Percentiles rank a stretch among this genome's conserved stretches.
Conservation (phyloP, 2,113 vertebrate genomes). For the Toxotes jaculatrix region DNA sequence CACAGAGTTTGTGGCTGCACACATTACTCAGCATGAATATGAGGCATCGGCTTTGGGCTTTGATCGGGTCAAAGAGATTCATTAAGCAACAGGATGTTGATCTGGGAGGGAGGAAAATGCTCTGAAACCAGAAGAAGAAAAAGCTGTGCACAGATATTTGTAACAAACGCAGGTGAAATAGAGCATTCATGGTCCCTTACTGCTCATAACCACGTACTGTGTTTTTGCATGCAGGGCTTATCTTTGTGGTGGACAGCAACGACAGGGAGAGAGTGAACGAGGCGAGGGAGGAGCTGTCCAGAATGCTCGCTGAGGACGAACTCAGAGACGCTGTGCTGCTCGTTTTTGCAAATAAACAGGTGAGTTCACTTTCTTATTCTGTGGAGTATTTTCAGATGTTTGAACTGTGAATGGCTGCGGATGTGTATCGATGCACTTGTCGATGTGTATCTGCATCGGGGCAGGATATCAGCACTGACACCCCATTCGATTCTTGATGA, state of each 20-base stretch:
- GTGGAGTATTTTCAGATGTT: neutral
- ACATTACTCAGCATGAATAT: fast-evolving
- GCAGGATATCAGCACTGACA: no score
- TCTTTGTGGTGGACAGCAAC: constrained; percentile 92
- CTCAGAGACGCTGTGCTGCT: constrained; percentile 88
- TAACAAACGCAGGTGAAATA: neutral
- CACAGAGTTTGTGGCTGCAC: no score
- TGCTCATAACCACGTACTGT: neutral
- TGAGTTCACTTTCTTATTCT: constrained; percentile 46
- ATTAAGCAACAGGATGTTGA: neutral
- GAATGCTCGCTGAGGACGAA: constrained; percentile 89
- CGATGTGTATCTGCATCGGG: no score
- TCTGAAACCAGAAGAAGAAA: neutral
- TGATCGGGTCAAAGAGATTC: neutral
- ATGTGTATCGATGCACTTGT: no score
- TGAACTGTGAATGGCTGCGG: no score
- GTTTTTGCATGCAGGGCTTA: constrained; percentile 76
- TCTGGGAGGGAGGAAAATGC: neutral
- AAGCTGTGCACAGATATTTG: no score
- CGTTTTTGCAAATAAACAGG: constrained; percentile 92
- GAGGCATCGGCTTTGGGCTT: neutral
- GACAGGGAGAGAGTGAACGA: constrained; percentile 90
- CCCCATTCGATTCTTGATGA: no score
- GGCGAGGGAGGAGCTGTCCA: constrained; percentile 87
- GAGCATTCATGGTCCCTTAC: no score